phyloP scores from a whole-genome alignment of 2,797 vertebrate species.

The Paramormyrops hopkinsi region DNA sequence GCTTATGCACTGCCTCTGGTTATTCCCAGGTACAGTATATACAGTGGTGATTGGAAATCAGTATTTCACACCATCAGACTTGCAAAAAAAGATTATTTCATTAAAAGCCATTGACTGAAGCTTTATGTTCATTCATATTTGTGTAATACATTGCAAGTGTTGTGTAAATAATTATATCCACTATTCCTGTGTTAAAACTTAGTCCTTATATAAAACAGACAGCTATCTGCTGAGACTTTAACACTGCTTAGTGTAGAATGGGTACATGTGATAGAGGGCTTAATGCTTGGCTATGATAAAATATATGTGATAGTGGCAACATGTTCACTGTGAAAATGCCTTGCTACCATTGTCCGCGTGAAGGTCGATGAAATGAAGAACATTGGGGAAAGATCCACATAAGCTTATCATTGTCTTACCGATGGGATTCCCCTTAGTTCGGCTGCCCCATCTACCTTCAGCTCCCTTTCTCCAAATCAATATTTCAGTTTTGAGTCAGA shows the following conservation, averaged over 20 bases:
- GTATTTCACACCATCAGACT: background rate
- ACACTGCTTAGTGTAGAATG: background rate
- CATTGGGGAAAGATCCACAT: background rate
- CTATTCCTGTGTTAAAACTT: background rate
- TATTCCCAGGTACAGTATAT: background rate
- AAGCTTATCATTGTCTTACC: background rate
- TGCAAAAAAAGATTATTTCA: background rate
- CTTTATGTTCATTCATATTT: background rate
- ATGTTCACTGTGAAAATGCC: background rate
- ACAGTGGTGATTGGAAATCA: background rate
- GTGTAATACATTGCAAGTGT: background rate
- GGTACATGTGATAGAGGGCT: background rate
- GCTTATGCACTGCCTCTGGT: background rate
- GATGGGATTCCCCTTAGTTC: background rate
- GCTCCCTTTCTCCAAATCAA: constrained; percentile 9
- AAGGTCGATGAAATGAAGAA: background rate
- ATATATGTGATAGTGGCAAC: background rate
- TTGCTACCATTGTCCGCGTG: background rate
- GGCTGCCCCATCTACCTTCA: background rate
- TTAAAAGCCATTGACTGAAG: background rate
- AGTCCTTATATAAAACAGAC: background rate
- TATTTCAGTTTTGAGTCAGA: constrained; percentile 14
- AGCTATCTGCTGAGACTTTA: background rate
- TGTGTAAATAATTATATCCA: background rate
- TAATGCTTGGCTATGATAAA: background rate